A percentile compares a stretch with the other conserved stretches of the same genome.
These are phyloP conservation scores for Micronycteris hirsuta DNA, from an alignment of 2,113 vertebrate species.

Conservation along the genomic window DNA sequence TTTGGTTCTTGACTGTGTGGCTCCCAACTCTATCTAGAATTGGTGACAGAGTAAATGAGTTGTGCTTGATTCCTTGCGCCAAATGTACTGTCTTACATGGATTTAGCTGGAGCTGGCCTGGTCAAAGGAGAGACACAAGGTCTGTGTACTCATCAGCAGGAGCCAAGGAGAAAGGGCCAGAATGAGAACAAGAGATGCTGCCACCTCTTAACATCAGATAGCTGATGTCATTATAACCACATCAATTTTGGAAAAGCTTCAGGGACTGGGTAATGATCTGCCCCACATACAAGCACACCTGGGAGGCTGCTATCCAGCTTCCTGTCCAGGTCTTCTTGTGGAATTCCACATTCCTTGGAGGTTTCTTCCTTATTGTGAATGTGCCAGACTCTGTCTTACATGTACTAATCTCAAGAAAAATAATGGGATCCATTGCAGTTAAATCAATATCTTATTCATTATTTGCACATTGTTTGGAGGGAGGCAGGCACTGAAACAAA, in stretches of 20 bases:
- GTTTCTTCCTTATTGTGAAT: not conserved
- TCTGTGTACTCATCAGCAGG: accelerated
- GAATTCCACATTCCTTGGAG: not conserved
- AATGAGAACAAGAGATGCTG: accelerated
- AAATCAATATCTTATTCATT: not conserved
- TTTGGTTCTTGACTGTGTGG: not conserved
- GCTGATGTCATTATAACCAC: not conserved
- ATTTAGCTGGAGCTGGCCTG: not conserved
- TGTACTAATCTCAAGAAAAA: not conserved
- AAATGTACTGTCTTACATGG: not conserved
- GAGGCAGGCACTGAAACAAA: not conserved
- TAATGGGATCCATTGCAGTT: not conserved
- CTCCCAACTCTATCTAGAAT: not conserved
- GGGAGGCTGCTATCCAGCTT: not conserved
- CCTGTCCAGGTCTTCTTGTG: accelerated
- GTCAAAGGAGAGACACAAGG: accelerated
- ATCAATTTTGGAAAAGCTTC: not conserved
- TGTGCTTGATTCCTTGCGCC: accelerated
- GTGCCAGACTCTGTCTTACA: not conserved
- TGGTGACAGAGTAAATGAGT: not conserved
- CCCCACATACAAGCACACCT: accelerated
- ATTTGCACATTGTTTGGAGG: not conserved
- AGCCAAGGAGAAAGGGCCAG: not conserved
- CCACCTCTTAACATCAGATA: not conserved
- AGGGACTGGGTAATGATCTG: not conserved